A percentile compares a stretch with the other conserved stretches of the same genome.
Evolutionary conservation across 2,113 vertebrate species (phyloP).

Genomic region (Leucopsar rothschildi): DNA sequence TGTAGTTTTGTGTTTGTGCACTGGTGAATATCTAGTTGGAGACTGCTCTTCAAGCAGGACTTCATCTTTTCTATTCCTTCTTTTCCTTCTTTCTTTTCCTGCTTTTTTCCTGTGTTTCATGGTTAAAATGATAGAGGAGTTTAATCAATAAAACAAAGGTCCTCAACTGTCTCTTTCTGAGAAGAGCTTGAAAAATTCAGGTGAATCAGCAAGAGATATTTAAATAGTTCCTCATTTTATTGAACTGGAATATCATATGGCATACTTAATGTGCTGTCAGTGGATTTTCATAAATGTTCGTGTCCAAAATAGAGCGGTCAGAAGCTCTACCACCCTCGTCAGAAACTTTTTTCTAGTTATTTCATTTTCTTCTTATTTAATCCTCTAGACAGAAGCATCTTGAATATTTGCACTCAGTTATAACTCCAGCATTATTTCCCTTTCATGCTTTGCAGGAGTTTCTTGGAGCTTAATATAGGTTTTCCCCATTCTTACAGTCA

Average conservation of each 20-base stretch:
- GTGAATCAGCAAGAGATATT: constrained; percentile 4
- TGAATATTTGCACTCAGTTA: background rate
- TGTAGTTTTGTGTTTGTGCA: background rate
- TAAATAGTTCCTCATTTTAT: constrained; percentile 16
- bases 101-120: background rate
- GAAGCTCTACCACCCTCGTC: background rate
- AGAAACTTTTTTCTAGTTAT: background rate
- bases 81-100: background rate
- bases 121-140: background rate
- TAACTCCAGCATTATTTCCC: background rate
- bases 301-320: background rate
- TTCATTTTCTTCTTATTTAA: background rate
- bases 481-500: background rate
- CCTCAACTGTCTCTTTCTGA: background rate
- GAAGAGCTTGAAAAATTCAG: background rate
- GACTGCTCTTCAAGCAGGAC: background rate
- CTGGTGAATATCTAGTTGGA: background rate
- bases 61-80: background rate
- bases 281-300: constrained; percentile 2
- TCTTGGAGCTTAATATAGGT: background rate
- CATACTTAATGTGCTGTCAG: background rate
- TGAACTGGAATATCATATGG: background rate
- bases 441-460: background rate
- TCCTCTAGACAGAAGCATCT: background rate
- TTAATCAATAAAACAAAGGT: background rate